A percentile compares a stretch with the other conserved stretches of the same genome.
phyloP scores from a whole-genome alignment of 2,113 vertebrate genomes.

The Murina feae region DNA sequence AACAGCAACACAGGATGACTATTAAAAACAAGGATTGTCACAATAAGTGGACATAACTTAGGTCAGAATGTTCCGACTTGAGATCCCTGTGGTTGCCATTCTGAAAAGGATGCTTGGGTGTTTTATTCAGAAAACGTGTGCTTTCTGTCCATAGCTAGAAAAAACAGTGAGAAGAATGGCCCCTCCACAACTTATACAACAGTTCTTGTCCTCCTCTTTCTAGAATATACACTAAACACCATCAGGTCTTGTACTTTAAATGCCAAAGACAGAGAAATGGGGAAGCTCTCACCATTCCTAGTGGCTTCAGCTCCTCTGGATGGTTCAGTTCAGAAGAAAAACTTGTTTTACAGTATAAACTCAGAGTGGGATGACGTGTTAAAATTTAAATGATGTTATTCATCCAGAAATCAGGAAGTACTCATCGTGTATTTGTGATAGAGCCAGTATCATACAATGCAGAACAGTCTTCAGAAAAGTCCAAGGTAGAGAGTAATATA shows the following conservation, averaged over 20 bases:
- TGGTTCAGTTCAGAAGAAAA: neutral
- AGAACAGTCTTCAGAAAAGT: constrained; percentile 4
- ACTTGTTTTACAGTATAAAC: neutral
- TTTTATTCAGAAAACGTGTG: neutral
- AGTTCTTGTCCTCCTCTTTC: neutral
- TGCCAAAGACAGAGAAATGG: neutral
- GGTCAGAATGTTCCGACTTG: neutral
- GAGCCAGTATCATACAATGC: neutral
- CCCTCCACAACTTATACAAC: neutral
- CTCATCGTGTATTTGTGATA: neutral
- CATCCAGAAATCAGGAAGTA: neutral
- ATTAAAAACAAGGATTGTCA: neutral
- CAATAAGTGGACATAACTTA: neutral
- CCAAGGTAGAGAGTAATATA: neutral
- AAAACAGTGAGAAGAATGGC: neutral
- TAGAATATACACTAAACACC: neutral
- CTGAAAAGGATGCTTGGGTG: neutral
- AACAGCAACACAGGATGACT: neutral
- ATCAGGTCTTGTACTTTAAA: neutral
- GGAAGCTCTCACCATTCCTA: neutral
- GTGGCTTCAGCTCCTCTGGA: neutral
- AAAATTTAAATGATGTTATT: neutral
- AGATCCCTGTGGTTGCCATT: neutral
- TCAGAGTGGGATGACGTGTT: neutral
- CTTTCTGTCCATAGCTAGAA: neutral